Base-by-base conservation (phyloP, 1,140 invertebrate species). In the Tetraneura akinire region DNA sequence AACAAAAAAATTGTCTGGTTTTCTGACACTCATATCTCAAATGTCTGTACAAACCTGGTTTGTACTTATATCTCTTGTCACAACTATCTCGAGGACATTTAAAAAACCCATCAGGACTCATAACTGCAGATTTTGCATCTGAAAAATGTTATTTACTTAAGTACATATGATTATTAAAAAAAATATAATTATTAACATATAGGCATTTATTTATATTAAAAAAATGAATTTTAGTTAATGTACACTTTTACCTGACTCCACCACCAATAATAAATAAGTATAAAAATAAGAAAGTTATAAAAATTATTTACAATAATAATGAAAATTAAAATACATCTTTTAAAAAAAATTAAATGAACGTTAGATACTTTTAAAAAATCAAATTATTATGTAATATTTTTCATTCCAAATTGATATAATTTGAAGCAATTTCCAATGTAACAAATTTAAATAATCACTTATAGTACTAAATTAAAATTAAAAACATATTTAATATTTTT, bases 11-110 rank as follows among this genome's bases (percentile, higher is more conserved):
- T 45, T 57, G 76, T 42, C 84, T 83, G 23, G 83, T 83, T 53
- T 84, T 83, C 47, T 86, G 85, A 73, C 86, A 87, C 73, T 86
- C 90, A n/a, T 90, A 87, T 11, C 88, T 85, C 37, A 87, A 85
- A 80, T 92, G 91, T 68, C 90, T 87, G 80, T 87, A 88, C n/a
- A 89, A 82, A 29, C 87, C 87, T 8, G 86, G 83, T 47, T 86
- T 87, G 66, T 87, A 87, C 81, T 87, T 88, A 82, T 88, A 89
- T 42, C 85, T 85, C 81, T 87, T 86, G 16, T 68, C 78, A 71
- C 80, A 80, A 51, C 84, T 85, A 3, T 84, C 83, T 53, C 83
- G 83, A 45, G 80, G 62, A 45, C 80, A 80, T 49, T 53, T 78
- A 29, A 80, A 87, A 88, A 70, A 80, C 82, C 74, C 74, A 60